Evolutionary conservation across 2,797 vertebrate species (phyloP), one percentile per base, ranked within the genome.

Genomic region (Enteromius unitaeniatus): DNA sequence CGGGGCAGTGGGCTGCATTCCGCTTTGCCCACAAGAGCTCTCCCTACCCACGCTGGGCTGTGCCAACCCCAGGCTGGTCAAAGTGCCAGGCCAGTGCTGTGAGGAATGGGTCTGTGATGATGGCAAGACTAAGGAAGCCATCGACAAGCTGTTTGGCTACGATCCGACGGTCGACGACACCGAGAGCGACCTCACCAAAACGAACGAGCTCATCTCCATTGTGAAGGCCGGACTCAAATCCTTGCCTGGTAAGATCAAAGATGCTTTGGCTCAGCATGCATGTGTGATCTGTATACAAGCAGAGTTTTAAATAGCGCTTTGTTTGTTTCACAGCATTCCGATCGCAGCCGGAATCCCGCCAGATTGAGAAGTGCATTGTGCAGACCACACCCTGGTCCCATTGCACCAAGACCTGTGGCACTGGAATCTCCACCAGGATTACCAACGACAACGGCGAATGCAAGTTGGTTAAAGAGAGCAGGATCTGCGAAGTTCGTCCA

Each of bases 321-420:
- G 15, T 68, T 55, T 4, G 11, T 74, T n/a, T 31, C 6, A 23
- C 91, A 99, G 98, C 95, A 80, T 99, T 96, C 94, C 95, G 96
- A 91, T 90, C 93, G 0, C 95, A 96, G 85, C 95, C 96, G 78
- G 96, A 96, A 88, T 94, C 94, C 78, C 96, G 94, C 80, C 89
- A 94, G 89, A 95, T 97, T 83, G 96, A 96, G 86, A 99, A 98
- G 91, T 99, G 98, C 92, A 96, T 99, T 0, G 93, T 97, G 87
- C 98, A 99, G 93, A 99, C 97, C 86, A 99, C 98, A 3, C 95
- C 97, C 23, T 99, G 98, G 98, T 99, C 98, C 60, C 97, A 96
- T 89, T 99, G 98, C 93, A 99, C 98, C 77, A 99, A 97, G 95
- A 98, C 95, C 0, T 99, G 98, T 64, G 98, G 98, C 78, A 98